Base-by-base conservation (phyloP, 2,113 vertebrate species). In the Dasyornis broadbenti region DNA sequence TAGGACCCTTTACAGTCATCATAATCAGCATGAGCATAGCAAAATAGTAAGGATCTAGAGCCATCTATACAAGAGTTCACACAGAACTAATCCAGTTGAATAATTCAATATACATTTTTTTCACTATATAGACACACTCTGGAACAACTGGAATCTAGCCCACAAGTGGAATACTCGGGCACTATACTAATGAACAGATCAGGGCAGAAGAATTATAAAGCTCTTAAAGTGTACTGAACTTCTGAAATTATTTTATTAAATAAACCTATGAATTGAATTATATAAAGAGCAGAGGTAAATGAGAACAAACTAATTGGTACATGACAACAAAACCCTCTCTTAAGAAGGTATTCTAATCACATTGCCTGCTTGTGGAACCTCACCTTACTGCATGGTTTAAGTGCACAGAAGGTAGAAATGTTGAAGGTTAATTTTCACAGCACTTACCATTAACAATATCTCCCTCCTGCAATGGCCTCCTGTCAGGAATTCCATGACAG, bases 401-500 rank as follows among this genome's bases (percentile, higher is more conserved):
- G 23, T 30, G 49, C 27, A 63, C 1, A 78, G 30, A 86, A 72
- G 21, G 22, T 15, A 85, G 42, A 82, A 92, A 45, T 18, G 17
- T 1, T 37, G 18, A 86, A 82, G 45, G 65, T 30, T 45, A 23
- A 63, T 80, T 94, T 94, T 87, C 59, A 82, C 8, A 53, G 69
- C 73, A 78, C 98, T 50, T 97, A 99, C 99, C 99, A 35, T 99
- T 99, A 95, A 99, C 98, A 86, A 99, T 99, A 88, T 99, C 99
- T 42, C 99, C 99, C 26, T 99, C 99, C 94, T 99, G 99, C 90
- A 99, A 98, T 6, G 96, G 98, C 92, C 99, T 98, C 92, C 98
- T 97, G 95, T 99, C 99, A 45, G 99, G 99, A 97, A 99, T 99
- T 88, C 99, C 99, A 79, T 99, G 99, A 97, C 99, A 99, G 96